Evolutionary conservation across 2,797 vertebrate species (phyloP).

Genomic region (Chrysocyon brachyurus): DNA sequence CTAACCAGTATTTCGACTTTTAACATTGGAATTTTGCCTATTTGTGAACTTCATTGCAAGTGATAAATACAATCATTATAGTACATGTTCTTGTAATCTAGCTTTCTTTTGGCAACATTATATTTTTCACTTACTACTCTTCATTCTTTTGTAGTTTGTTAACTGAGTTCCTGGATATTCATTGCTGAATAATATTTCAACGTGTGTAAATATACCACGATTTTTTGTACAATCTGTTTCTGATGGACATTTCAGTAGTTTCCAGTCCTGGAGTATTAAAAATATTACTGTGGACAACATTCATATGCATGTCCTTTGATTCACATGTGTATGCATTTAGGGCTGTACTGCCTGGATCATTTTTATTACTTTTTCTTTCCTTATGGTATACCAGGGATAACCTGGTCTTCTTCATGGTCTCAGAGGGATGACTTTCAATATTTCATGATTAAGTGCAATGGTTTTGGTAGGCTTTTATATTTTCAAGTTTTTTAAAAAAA

Average conservation of each 20-base stretch:
- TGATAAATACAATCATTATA: not conserved
- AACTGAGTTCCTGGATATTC: not conserved
- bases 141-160: not conserved
- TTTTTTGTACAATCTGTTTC: not conserved
- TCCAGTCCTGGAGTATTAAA: not conserved
- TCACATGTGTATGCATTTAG: not conserved
- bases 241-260: not conserved
- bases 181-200: not conserved
- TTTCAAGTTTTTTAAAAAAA: no score
- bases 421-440: not conserved
- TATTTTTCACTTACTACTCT: not conserved
- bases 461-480: not conserved
- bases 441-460: not conserved
- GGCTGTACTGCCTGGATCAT: not conserved
- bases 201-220: not conserved
- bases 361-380: not conserved
- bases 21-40: not conserved
- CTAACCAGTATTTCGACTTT: not conserved
- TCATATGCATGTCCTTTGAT: not conserved
- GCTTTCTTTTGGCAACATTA: not conserved
- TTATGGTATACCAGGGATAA: not conserved
- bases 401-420: not conserved
- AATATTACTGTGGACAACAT: not conserved
- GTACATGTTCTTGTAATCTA: not conserved
- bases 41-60: not conserved